phyloP scores from a whole-genome alignment of 2,797 vertebrate genomes.

The Neosilurus mollespiculum region DNA sequence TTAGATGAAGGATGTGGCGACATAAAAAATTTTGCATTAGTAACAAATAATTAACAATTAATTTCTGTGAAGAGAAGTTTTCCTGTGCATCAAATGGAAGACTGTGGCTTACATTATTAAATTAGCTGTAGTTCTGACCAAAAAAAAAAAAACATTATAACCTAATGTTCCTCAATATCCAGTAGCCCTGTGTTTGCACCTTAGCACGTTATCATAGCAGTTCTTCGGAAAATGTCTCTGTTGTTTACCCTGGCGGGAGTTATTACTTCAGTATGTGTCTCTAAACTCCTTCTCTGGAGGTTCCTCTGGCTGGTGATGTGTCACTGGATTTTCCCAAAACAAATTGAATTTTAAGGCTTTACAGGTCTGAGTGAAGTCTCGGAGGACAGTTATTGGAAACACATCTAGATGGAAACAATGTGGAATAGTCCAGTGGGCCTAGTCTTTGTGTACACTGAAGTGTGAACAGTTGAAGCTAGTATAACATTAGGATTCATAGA shows the following conservation, averaged over 20 bases:
- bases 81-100: neutral
- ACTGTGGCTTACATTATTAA: neutral
- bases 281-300: slow-evolving; percentile 46
- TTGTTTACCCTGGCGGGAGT: slow-evolving; percentile 53
- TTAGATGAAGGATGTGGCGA: neutral
- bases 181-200: slow-evolving; percentile 31
- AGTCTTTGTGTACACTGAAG: slow-evolving; percentile 5
- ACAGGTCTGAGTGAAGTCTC: slow-evolving; percentile 50
- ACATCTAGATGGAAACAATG: slow-evolving; percentile 44
- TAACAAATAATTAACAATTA: neutral
- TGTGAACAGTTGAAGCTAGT: neutral
- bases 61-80: neutral
- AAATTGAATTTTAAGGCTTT: slow-evolving; percentile 66
- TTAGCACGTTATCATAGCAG: slow-evolving; percentile 16
- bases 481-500: neutral
- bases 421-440: slow-evolving; percentile 32
- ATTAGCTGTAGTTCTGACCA: neutral
- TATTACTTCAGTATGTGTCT: slow-evolving; percentile 42
- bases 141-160: neutral
- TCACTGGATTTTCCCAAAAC: slow-evolving; percentile 62
- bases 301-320: slow-evolving; percentile 50
- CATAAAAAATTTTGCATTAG: neutral
- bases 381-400: slow-evolving; percentile 64
- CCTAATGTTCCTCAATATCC: slow-evolving; percentile 27
- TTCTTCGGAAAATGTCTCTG: slow-evolving; percentile 40